Percentiles rank a stretch among this genome's conserved stretches.
phyloP scores from a whole-genome alignment of 2,888 invertebrate species.

The Actias luna region DNA sequence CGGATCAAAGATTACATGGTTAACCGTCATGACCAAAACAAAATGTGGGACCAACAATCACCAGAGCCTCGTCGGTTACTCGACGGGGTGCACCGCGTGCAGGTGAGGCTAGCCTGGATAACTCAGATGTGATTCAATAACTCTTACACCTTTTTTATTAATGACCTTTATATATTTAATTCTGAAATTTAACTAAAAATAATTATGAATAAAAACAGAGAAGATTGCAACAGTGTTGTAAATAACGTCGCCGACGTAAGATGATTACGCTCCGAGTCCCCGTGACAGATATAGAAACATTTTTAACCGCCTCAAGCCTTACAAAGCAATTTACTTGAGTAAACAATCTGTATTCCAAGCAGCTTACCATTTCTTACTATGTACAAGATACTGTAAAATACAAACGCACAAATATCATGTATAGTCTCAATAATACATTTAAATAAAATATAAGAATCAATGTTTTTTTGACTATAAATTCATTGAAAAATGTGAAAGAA shows the following conservation, averaged over 20 bases:
- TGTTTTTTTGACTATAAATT: too few relatives aligned
- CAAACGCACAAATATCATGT: not conserved
- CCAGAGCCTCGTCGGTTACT: too few relatives aligned
- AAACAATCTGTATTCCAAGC: conserved; percentile 59
- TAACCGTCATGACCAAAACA: too few relatives aligned
- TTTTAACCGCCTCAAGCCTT: conserved; percentile 63
- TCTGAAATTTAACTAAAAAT: not conserved
- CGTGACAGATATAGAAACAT: conserved; percentile 58
- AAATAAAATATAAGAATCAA: not conserved
- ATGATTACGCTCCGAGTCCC: conserved; percentile 47
- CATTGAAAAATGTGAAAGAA: too few relatives aligned
- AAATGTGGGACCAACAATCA: too few relatives aligned
- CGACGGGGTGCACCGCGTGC: too few relatives aligned
- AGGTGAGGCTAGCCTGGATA: too few relatives aligned
- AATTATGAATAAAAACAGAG: not conserved
- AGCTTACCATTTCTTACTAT: conserved; percentile 26
- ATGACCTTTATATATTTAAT: not conserved
- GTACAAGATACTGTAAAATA: conserved; percentile 8
- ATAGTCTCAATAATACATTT: not conserved
- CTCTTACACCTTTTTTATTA: too few relatives aligned
- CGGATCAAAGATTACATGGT: too few relatives aligned
- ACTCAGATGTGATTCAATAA: too few relatives aligned
- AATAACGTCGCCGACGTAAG: conserved; percentile 40
- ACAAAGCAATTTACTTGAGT: conserved; percentile 73
- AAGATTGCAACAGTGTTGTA: conserved; percentile 7